phyloP scores from a whole-genome alignment of 2,113 vertebrate species.

The Nibea coibor region DNA sequence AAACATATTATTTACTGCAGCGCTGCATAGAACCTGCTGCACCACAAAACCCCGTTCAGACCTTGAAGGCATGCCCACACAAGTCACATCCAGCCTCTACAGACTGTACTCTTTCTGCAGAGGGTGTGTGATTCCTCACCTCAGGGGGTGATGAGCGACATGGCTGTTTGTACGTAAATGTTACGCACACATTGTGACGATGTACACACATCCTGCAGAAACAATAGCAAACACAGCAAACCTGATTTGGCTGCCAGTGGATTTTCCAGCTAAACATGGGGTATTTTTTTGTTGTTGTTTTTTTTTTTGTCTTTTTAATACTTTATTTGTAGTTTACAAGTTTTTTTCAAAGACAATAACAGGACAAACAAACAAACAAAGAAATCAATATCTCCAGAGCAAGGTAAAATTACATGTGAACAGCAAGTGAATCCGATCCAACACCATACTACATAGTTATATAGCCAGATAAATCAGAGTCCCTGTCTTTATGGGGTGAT shows the following conservation, averaged over 20 bases:
- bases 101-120: background rate
- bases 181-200: background rate
- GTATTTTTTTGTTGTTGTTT: too few relatives aligned
- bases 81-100: conserved; percentile 8
- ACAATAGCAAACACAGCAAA: background rate
- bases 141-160: background rate
- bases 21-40: conserved; percentile 5
- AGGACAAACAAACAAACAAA: too few relatives aligned
- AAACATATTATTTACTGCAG: conserved; percentile 17
- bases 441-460: too few relatives aligned
- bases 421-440: too few relatives aligned
- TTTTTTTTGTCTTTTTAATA: too few relatives aligned
- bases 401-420: too few relatives aligned
- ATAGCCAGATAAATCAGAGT: too few relatives aligned
- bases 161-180: conserved; percentile 7
- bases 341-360: too few relatives aligned
- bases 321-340: too few relatives aligned
- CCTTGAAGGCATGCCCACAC: conserved; percentile 1
- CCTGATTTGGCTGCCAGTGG: background rate
- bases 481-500: too few relatives aligned
- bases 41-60: conserved; percentile 1
- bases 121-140: background rate
- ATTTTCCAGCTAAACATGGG: background rate
- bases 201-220: conserved; percentile 11
- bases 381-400: too few relatives aligned